Base-by-base conservation (phyloP, 2,888 invertebrate genomes). In the Rhingia campestris region DNA sequence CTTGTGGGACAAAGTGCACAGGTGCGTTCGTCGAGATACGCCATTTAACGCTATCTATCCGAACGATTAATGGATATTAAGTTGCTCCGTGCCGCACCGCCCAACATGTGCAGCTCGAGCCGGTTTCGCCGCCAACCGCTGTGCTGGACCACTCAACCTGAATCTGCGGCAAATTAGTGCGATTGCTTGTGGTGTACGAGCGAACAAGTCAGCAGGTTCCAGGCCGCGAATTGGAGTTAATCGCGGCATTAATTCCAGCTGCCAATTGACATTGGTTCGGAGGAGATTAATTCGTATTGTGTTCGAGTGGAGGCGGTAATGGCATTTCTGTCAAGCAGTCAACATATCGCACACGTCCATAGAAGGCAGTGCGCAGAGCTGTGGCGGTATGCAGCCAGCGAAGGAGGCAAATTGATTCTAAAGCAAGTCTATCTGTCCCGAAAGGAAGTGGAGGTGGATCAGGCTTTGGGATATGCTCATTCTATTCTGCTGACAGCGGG, bases 211-310 rank as follows among this genome's bases (percentile, higher is more conserved):
- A 80, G 74, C 80, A 80, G 84, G 84, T 84, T 80, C 74, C 84
- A 80, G 80, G 80, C 84, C 84, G 75, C 84, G 80, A 84, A 84
- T 80, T 61, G 84, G 69, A 85, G 85, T 85, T 85, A 85, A 85
- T 85, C 85, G 85, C 72, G 70, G 85, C 80, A 85, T 81, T 85
- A 85, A 85, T 85, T 85, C 56, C 76, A 85, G 85, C 85, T 85
- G 85, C 81, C 85, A 85, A 85, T 85, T 85, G 85, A 76, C 85
- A 85, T 85, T 85, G 85, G 81, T 61, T 76, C 75, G 66, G 67
- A 54, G 67, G 75, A 85, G 81, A 81, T 85, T 81, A 85, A 85
- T 85, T 81, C 72, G 81, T 85, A 81, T 80, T 85, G 81, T 81
- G 80, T 72, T 81, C 70, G 66, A 59, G 85, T 70, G 85, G 81